These are phyloP conservation scores for Cydia fagiglandana DNA, from an alignment of 1,140 invertebrate genomes.

Conservation along the genomic window DNA sequence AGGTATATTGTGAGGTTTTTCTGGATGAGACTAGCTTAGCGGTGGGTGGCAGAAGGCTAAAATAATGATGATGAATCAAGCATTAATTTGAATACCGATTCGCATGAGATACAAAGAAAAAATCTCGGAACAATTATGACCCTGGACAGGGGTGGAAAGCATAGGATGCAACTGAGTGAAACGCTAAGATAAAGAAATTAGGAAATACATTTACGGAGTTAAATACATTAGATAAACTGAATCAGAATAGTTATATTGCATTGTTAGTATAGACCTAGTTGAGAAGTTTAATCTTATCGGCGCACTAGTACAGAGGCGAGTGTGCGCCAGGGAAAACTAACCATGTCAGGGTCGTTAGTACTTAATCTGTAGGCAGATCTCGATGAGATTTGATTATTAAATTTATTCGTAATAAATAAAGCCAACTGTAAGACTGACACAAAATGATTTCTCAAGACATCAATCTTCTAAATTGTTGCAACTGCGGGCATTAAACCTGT, in stretches of 20 bases:
- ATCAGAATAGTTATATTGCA: background rate
- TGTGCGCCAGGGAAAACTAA: conserved; percentile 14
- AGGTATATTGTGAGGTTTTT: too few species aligned
- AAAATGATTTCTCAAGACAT: background rate
- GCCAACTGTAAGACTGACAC: background rate
- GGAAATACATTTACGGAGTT: background rate
- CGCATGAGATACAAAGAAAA: too few species aligned
- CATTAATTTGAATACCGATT: too few species aligned
- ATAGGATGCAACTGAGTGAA: too few species aligned
- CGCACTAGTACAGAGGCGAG: background rate
- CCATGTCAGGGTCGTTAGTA: background rate
- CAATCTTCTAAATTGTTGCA: conserved; percentile 43
- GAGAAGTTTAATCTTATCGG: conserved; percentile 14
- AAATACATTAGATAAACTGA: background rate
- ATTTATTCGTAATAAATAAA: background rate
- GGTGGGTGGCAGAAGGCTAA: too few species aligned
- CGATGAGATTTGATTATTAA: background rate
- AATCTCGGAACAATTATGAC: too few species aligned
- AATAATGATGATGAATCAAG: too few species aligned
- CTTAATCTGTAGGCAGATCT: background rate
- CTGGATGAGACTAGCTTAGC: too few species aligned
- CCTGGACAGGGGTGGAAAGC: too few species aligned
- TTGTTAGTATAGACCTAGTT: background rate
- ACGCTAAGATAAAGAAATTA: background rate
- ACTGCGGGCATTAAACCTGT: background rate